These are phyloP conservation scores for Lasioglossum lativentre DNA, from an alignment of 2,888 invertebrate genomes.

Conservation along the genomic window DNA sequence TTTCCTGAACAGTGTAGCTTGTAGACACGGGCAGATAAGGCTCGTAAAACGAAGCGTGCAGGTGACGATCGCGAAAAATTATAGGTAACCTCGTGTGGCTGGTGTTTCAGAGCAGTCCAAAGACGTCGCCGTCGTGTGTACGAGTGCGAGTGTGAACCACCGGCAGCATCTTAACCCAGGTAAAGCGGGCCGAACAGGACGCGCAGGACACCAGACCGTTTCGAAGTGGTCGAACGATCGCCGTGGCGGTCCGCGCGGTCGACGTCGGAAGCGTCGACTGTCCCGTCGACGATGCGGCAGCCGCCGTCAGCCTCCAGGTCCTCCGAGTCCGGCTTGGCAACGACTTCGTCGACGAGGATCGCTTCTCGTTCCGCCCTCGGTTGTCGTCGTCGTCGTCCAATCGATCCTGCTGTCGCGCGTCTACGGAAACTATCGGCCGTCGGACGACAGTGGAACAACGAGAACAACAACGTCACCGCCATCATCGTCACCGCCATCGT, in stretches of 20 bases:
- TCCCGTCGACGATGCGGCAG: constrained; percentile 13
- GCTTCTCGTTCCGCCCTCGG: constrained; percentile 36
- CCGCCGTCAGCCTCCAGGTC: background rate
- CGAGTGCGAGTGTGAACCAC: constrained; percentile 58
- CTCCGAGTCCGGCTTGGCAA: background rate
- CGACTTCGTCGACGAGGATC: constrained; percentile 37
- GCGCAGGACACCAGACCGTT: constrained; percentile 49
- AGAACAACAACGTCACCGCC: constrained; percentile 26
- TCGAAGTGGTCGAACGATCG: constrained; percentile 40
- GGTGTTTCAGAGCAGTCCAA: constrained; percentile 70
- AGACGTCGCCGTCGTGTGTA: constrained; percentile 72
- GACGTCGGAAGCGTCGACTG: constrained; percentile 21
- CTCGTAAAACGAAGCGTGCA: background rate
- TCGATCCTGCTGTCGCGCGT: constrained; percentile 21
- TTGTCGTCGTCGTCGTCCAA: constrained; percentile 26
- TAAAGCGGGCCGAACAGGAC: constrained; percentile 65
- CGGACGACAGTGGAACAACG: background rate
- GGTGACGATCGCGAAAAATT: background rate
- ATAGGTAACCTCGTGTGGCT: background rate
- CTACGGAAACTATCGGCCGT: background rate
- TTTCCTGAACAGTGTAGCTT: background rate
- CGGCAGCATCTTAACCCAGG: constrained; percentile 66
- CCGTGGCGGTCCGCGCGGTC: constrained; percentile 17
- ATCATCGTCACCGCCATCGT: constrained; percentile 17
- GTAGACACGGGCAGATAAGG: too few species aligned